Evolutionary conservation across 2,888 invertebrate species (phyloP).

Genomic region (Campoletis raptor): DNA sequence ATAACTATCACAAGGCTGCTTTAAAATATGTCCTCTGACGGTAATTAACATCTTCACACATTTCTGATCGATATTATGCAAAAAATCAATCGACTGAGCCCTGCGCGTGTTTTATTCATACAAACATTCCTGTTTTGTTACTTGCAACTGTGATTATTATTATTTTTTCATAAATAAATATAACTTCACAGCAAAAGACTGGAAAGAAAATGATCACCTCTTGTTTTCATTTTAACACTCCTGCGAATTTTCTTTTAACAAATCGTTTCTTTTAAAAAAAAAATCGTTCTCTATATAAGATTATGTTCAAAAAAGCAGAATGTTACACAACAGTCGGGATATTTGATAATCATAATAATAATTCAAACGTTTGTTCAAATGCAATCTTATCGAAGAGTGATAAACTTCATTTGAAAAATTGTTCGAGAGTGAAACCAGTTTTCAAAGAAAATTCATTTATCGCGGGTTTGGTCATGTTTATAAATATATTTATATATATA

Average conservation of each 20-base stretch:
- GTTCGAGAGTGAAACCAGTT: not conserved
- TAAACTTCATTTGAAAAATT: constrained; percentile 8
- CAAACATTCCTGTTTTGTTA: not conserved
- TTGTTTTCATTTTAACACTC: not conserved
- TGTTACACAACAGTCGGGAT: not conserved
- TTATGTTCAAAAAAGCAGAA: not conserved
- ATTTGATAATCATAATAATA: constrained; percentile 12
- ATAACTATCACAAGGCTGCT: constrained; percentile 2
- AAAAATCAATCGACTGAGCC: not conserved
- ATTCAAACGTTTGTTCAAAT: not conserved
- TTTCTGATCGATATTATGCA: not conserved
- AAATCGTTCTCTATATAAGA: not conserved
- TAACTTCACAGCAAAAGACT: no score
- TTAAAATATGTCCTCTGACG: not conserved
- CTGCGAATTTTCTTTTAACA: not conserved
- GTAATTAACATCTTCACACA: constrained; percentile 1
- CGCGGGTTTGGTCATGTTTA: not conserved
- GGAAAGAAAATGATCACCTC: no score
- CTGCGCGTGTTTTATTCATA: not conserved
- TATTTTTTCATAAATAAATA: not conserved
- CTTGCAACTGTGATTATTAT: not conserved
- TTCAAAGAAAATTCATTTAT: not conserved
- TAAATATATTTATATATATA: not conserved
- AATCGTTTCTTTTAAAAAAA: not conserved
- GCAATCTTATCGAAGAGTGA: constrained; percentile 20